A percentile compares a stretch with the other conserved stretches of the same genome.
These are phyloP conservation scores for Ageneiosus marmoratus DNA, from an alignment of 2,113 vertebrate genomes.

Conservation along the genomic window DNA sequence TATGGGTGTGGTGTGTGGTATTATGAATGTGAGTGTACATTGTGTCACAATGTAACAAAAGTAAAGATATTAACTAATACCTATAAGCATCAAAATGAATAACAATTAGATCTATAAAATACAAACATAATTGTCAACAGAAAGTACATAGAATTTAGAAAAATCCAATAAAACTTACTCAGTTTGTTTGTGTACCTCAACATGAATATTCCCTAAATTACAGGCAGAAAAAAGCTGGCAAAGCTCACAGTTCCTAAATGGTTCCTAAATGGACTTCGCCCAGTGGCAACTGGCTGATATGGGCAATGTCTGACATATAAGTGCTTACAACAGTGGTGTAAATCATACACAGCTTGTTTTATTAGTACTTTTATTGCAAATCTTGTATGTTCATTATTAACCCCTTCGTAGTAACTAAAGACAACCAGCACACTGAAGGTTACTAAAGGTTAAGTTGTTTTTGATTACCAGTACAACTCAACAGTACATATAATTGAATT, in stretches of 20 bases:
- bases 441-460: neutral
- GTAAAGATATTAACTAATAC: neutral
- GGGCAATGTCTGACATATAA: neutral
- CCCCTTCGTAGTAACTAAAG: neutral
- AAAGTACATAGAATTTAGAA: neutral
- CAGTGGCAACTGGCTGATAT: neutral
- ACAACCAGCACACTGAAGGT: neutral
- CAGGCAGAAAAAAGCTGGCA: neutral
- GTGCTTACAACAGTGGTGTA: neutral
- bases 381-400: neutral
- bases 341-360: neutral
- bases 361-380: neutral
- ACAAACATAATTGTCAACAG: neutral
- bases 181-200: neutral
- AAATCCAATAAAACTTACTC: no score
- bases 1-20: neutral
- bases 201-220: neutral
- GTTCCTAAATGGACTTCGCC: neutral
- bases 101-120: neutral
- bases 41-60: neutral
- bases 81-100: neutral
- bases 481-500: neutral
- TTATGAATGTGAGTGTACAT: neutral
- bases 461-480: neutral
- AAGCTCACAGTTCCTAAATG: no score